Conservation (phyloP, 2,888 invertebrate genomes). For the Yponomeuta sedellus region DNA sequence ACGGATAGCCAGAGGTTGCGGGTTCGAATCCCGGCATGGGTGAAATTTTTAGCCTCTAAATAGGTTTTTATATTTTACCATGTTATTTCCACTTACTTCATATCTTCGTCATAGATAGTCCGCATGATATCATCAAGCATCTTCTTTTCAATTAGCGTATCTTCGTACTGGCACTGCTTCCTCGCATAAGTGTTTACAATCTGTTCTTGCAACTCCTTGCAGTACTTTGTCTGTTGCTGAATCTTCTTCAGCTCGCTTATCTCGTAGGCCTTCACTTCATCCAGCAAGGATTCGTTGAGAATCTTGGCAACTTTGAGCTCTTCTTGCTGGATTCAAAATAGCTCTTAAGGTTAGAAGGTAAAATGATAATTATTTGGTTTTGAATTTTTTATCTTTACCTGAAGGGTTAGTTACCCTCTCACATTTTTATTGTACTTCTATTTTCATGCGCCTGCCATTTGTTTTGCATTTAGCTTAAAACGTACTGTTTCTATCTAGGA, state of each 20-base stretch:
- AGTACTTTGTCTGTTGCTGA: constrained; percentile 52
- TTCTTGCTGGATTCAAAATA: constrained; percentile 38
- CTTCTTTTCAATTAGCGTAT: constrained; percentile 77
- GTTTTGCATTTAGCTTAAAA: too few relatives aligned
- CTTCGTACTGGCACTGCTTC: constrained; percentile 73
- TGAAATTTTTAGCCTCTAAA: too few relatives aligned
- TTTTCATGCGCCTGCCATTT: too few relatives aligned
- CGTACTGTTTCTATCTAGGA: too few relatives aligned
- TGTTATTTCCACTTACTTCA: constrained; percentile 44
- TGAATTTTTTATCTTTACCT: too few relatives aligned
- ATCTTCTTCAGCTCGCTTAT: constrained; percentile 40
- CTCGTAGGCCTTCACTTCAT: constrained; percentile 45
- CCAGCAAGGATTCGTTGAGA: constrained; percentile 48
- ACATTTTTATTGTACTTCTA: too few relatives aligned
- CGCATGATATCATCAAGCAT: constrained; percentile 78
- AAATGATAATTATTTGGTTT: too few relatives aligned
- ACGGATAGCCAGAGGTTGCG: too few relatives aligned
- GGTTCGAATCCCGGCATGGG: too few relatives aligned
- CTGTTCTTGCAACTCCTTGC: constrained; percentile 75
- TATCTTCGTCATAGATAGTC: constrained; percentile 78
- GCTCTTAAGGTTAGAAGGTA: too few relatives aligned
- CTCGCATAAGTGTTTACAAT: constrained; percentile 69
- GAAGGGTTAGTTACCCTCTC: too few relatives aligned
- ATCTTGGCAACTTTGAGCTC: constrained; percentile 43
- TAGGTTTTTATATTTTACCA: too few relatives aligned